Percentiles rank a stretch among this genome's conserved stretches.
phyloP scores from a whole-genome alignment of 2,113 vertebrate genomes.

The Glaucomys volans region DNA sequence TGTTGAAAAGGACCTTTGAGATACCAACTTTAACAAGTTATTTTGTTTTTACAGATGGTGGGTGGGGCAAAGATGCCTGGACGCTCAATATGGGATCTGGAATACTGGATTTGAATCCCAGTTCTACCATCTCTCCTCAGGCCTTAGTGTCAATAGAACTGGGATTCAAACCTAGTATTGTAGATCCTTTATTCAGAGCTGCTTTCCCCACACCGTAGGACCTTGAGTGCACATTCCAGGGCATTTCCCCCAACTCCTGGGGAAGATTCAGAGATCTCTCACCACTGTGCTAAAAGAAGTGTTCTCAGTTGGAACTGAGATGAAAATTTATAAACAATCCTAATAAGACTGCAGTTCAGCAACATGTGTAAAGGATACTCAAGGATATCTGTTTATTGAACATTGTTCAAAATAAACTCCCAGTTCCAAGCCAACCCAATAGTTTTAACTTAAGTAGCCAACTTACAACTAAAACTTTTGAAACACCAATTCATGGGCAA shows the following conservation, averaged over 20 bases:
- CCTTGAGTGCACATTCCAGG: background rate
- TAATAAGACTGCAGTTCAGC: background rate
- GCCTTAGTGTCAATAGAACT: background rate
- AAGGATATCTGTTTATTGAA: background rate
- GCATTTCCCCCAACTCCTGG: background rate
- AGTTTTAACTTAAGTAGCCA: slow-evolving; percentile 29
- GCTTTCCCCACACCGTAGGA: background rate
- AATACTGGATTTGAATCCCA: background rate
- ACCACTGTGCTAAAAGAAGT: background rate
- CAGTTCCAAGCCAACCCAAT: slow-evolving; percentile 17
- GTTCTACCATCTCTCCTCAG: background rate
- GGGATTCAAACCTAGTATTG: background rate
- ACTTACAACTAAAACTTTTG: slow-evolving; percentile 20
- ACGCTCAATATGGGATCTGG: background rate
- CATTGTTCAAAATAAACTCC: background rate
- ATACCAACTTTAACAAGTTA: background rate
- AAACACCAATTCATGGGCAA: background rate
- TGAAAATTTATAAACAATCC: background rate
- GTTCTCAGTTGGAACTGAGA: background rate
- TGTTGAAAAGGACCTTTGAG: background rate
- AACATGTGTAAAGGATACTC: background rate
- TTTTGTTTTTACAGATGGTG: background rate
- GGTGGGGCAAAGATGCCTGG: background rate
- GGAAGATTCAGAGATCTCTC: background rate
- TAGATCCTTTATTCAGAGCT: background rate